Base-by-base conservation (phyloP, 2,113 vertebrate species). In the Lepus europaeus region DNA sequence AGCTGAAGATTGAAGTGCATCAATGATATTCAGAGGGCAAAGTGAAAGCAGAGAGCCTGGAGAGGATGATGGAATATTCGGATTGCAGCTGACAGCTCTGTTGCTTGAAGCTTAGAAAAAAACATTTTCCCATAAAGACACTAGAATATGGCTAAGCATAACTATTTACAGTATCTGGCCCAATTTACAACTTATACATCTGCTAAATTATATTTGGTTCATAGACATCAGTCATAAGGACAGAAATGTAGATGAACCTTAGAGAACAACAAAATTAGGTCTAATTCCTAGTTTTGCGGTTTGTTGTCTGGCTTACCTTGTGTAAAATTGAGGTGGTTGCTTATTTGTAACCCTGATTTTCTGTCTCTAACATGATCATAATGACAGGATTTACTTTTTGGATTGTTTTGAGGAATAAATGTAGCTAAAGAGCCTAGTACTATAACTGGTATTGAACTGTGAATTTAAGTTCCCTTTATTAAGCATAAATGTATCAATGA, bases 211-310 rank as follows among this genome's bases (percentile, higher is more conserved):
- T 72, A 36, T 87, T 74, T 81, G 20, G 7, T 39, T 63, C 14
- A 53, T 33, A 85, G 31, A 72, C 23, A 66, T 3, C 22, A 45
- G 39, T 53, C 11, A 45, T 78, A 5, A 74, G 29, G 66, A 79
- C 72, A 73, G 72, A 94, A 81, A 9, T 63, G 8, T 90, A 66
- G 20, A 2, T 82, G 5, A 82, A 29, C 39, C 93, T 36, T 69
- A 17, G 61, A 79, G 14, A 14, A 23, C 76, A 79, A 17, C 8
- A 73, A 69, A 81, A 49, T 73, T 73, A 69, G 12, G 19, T 91
- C 95, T 93, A 85, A 94, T 72, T 77, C 3, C 61, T n/a, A 87
- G 2, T 27, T 94, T 84, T 85, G 39, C 14, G 85, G 1, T 73
- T 81, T 91, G 45, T 13, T 70, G 49, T n/a, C 10, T 36, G 27